Conservation (phyloP, 2,888 invertebrate genomes). For the Hipparchia sbordonii region DNA sequence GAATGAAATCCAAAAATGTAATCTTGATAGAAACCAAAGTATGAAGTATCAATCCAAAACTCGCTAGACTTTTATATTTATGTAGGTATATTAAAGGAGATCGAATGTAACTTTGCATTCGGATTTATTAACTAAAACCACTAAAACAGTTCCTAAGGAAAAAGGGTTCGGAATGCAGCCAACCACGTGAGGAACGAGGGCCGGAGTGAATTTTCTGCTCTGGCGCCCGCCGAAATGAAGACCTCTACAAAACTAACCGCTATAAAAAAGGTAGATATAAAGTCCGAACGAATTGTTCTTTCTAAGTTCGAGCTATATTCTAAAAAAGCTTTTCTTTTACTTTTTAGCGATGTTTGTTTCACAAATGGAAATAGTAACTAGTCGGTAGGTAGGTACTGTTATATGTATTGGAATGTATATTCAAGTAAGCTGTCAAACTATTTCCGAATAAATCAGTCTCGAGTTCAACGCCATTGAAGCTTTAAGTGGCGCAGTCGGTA, state of each 20-base stretch:
- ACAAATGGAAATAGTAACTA: neutral
- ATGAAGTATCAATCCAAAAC: too few relatives aligned
- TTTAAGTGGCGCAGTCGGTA: too few relatives aligned
- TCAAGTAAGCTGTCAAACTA: too few relatives aligned
- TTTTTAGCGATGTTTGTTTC: constrained; percentile 6
- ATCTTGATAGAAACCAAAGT: too few relatives aligned
- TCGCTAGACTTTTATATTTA: neutral
- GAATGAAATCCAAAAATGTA: too few relatives aligned
- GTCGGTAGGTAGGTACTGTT: too few relatives aligned
- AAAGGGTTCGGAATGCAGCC: constrained; percentile 47
- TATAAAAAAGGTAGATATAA: constrained; percentile 39
- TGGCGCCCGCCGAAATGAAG: constrained; percentile 66
- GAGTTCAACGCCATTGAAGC: too few relatives aligned
- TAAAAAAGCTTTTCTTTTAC: constrained; percentile 22
- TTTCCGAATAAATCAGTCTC: too few relatives aligned
- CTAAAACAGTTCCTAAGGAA: constrained; percentile 37
- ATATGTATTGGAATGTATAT: too few relatives aligned
- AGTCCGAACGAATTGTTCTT: constrained; percentile 37
- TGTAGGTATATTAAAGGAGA: neutral
- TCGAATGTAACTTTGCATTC: neutral
- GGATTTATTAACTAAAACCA: constrained; percentile 20
- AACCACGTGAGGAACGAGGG: constrained; percentile 67
- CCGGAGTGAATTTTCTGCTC: constrained; percentile 71
- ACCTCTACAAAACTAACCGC: constrained; percentile 59
- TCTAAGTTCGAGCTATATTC: constrained; percentile 17